Base-by-base conservation (phyloP, 2,888 invertebrate genomes). In the Venusia cambrica region DNA sequence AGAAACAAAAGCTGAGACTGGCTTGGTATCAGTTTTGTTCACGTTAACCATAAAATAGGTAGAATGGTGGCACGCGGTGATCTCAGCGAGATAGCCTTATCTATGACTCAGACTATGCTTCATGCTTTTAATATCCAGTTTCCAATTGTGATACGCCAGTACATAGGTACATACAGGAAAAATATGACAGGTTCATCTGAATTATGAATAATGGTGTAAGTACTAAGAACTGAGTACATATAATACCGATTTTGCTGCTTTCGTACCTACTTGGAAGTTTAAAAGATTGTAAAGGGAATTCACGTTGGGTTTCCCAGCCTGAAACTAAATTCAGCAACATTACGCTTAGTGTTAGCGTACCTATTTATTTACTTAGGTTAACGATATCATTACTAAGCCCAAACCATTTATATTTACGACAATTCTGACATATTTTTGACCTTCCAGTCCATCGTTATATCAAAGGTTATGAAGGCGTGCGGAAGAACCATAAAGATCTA, bases 11-110 rank as follows among this genome's bases (percentile, higher is more conserved):
- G n/a, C n/a, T n/a, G n/a, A n/a, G n/a, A n/a, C n/a, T n/a, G n/a
- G n/a, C n/a, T n/a, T n/a, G n/a, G n/a, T n/a, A n/a, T n/a, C n/a
- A n/a, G n/a, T 25, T 18, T 32, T 20, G 2, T 19, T 11, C 15
- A 10, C 4, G n/a, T 30, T 26, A 14, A 18, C 24, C 34, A 18
- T 34, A 22, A 17, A 13, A 5, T 4, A 10, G 5, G 8, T 3
- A 21, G 14, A 4, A 7, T 18, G 12, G 6, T n/a, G 12, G n/a
- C 19, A 21, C n/a, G 29, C 6, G 31, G 63, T 76, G 77, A 76
- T 74, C 73, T 79, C 75, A 76, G 59, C 69, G 54, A 72, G 71
- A 74, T 70, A 65, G 37, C 55, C 65, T 74, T 79, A 79, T 80
- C 79, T 70, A 42, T 81, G 80, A 80, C 45, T 80, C 80, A 78